phyloP scores from a whole-genome alignment of 2,113 vertebrate species.

The Monopterus albus region DNA sequence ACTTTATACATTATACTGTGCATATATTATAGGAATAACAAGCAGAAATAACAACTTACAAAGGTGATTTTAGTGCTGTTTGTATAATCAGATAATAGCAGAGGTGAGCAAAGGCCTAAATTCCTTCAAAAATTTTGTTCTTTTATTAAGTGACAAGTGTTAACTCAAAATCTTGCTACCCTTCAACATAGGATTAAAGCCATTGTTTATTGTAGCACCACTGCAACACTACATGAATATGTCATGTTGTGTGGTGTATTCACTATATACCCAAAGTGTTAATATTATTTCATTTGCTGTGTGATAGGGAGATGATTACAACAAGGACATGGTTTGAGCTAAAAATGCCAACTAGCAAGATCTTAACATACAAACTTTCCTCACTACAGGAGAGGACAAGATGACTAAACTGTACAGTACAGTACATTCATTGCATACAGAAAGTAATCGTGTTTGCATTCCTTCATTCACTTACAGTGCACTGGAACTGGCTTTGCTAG shows the following conservation, averaged over 20 bases:
- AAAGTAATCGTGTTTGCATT: constrained; percentile 40
- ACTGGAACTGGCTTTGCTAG: not conserved
- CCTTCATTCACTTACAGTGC: constrained; percentile 13
- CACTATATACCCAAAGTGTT: constrained; percentile 8
- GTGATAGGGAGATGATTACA: constrained; percentile 4
- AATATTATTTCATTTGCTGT: not conserved
- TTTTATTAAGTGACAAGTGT: too few species aligned
- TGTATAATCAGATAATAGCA: too few species aligned
- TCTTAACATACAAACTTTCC: constrained; percentile 15
- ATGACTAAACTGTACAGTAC: too few species aligned
- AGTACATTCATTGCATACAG: constrained; percentile 8
- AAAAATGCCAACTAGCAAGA: constrained; percentile 24
- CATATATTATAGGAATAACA: too few species aligned
- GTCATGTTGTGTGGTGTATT: not conserved
- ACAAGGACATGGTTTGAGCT: not conserved
- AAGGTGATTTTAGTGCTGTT: too few species aligned
- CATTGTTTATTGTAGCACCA: constrained; percentile 3
- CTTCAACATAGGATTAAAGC: constrained; percentile 6
- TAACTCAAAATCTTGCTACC: too few species aligned
- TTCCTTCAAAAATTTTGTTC: too few species aligned
- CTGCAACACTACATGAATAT: not conserved
- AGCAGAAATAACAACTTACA: too few species aligned
- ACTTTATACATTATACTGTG: too few species aligned
- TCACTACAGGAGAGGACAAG: constrained; percentile 8
- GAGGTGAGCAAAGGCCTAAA: too few species aligned